phyloP scores from a whole-genome alignment of 2,888 invertebrate species.

The Heliconius charithonia region DNA sequence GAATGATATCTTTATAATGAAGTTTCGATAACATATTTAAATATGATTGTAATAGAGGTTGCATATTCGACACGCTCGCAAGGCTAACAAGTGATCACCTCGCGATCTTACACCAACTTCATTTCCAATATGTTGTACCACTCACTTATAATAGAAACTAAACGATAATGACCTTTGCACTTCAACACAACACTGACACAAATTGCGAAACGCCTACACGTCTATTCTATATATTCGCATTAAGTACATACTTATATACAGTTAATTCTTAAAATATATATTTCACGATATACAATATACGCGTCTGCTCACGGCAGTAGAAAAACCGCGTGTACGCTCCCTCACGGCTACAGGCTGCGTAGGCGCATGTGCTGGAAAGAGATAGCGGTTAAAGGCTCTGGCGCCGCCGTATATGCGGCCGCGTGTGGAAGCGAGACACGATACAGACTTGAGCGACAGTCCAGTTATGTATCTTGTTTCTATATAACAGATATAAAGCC shows the following conservation, averaged over 20 bases:
- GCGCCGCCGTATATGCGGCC: slow-evolving; percentile 56
- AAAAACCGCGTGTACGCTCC: slow-evolving; percentile 67
- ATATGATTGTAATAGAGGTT: slow-evolving; percentile 63
- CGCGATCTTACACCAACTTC: slow-evolving; percentile 55
- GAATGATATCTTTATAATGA: slow-evolving; percentile 60
- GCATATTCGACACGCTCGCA: slow-evolving; percentile 67
- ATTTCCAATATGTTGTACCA: slow-evolving; percentile 67
- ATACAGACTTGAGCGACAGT: slow-evolving; percentile 75
- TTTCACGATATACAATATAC: slow-evolving; percentile 52
- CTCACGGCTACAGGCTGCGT: slow-evolving; percentile 72
- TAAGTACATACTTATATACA: slow-evolving; percentile 38
- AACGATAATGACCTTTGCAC: slow-evolving; percentile 71
- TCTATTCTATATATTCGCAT: slow-evolving; percentile 38
- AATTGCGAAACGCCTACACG: slow-evolving; percentile 47
- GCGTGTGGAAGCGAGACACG: slow-evolving; percentile 65
- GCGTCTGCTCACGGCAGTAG: slow-evolving; percentile 71
- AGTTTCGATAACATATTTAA: slow-evolving; percentile 68
- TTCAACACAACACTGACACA: slow-evolving; percentile 56
- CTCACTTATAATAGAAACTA: slow-evolving; percentile 69
- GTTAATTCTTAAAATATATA: slow-evolving; percentile 40
- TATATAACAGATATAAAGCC: slow-evolving; percentile 69
- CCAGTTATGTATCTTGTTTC: slow-evolving; percentile 73
- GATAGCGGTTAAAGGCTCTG: slow-evolving; percentile 72
- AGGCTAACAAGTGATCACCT: slow-evolving; percentile 74
- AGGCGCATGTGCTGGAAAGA: slow-evolving; percentile 66